Base-by-base conservation (phyloP, 2,888 invertebrate species). In the Dermolepida albohirtum region DNA sequence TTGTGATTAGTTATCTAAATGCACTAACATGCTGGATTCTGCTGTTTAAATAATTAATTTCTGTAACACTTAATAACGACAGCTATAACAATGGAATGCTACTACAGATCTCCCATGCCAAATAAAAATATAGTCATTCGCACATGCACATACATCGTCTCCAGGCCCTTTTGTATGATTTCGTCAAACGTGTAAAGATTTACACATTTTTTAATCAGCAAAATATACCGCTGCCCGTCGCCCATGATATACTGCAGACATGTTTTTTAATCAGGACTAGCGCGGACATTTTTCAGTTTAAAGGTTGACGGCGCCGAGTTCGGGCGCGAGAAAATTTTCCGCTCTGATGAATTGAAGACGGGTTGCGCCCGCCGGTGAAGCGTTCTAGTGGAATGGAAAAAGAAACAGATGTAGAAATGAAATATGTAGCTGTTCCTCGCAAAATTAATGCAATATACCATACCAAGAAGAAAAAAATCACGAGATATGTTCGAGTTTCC, bases 211-310 rank as follows among this genome's bases (percentile, higher is more conserved):
- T 54, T 54, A 54, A 54, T 54, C 54, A 54, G 39, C 54, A 14
- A 57, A 14, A 27, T 57, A 57, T 27, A 34, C 5, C 34, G 34
- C 1, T 29, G 7, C 11, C 12, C 22, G 34, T 10, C 6, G 27
- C 43, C 57, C 12, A 14, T 44, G 44, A 57, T 43, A 27, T 44
- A 57, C 44, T 17, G 44, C 57, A 6, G 43, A 22, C 16, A 6
- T 27, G 22, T 43, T 44, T 44, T 57, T 43, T 57, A 57, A 57
- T 57, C 57, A 57, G 44, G 44, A 14, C 12, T 57, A 7, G 22
- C 43, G 54, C 54, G 39, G 54, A 40, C 16, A 51, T 51, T 51
- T 51, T 51, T 51, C 51, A 51, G 51, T 54, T 54, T 11, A 40
- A 40, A 49, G 11, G 17, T 22, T 22, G 49, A 17, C 22, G 49